phyloP scores from a whole-genome alignment of 2,113 vertebrate species.

The Sinocyclocheilus maitianheensis region DNA sequence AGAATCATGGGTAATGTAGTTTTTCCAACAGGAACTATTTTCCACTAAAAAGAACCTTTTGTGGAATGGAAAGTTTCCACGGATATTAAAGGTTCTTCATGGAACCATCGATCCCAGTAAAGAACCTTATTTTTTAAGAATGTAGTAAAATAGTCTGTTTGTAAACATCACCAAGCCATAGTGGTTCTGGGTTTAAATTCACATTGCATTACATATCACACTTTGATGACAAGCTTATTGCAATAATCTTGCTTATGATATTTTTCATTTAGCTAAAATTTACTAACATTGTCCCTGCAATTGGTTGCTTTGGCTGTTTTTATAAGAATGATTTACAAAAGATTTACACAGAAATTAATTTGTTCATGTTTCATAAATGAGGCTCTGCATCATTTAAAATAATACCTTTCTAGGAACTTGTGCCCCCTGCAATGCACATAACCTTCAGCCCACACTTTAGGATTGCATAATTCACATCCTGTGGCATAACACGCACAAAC shows the following conservation, averaged over 20 bases:
- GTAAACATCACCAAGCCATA: not conserved
- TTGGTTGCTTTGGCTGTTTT: not conserved
- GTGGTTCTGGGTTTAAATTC: not conserved
- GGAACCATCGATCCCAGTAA: not conserved
- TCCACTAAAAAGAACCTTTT: no score
- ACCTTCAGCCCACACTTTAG: not conserved
- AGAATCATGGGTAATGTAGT: not conserved
- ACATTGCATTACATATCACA: not conserved
- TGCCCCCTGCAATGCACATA: not conserved
- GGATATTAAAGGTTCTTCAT: not conserved
- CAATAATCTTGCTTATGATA: not conserved
- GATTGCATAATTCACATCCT: constrained; percentile 11
- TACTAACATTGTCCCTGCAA: not conserved
- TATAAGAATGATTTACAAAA: not conserved
- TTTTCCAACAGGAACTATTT: not conserved
- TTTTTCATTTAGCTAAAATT: not conserved
- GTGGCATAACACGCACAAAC: not conserved
- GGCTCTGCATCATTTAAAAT: no score
- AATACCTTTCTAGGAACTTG: not conserved
- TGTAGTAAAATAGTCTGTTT: not conserved
- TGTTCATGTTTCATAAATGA: not conserved
- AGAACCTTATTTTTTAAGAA: not conserved
- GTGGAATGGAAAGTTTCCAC: no score
- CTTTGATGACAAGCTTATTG: not conserved
- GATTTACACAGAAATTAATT: not conserved